These are phyloP conservation scores for Vireo griseus DNA, from an alignment of 2,797 vertebrate species.

Conservation along the genomic window DNA sequence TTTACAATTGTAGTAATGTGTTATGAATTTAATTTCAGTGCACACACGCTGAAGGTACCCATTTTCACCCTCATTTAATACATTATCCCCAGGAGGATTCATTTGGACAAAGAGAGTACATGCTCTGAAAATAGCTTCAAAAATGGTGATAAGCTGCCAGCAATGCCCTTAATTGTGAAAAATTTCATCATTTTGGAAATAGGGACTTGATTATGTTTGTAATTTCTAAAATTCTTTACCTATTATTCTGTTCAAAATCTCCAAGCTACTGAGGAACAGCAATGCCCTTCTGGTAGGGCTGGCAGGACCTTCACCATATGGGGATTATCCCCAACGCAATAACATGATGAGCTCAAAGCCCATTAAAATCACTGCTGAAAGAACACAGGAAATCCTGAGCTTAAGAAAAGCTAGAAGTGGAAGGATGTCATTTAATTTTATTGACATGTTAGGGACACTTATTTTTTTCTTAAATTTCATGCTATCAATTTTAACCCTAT, in stretches of 20 bases:
- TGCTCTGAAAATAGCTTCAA: background rate
- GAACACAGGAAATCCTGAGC: constrained; percentile 20
- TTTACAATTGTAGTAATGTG: background rate
- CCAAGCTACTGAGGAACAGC: background rate
- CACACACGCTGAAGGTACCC: background rate
- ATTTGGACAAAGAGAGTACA: background rate
- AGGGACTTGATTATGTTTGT: background rate
- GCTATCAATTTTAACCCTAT: background rate
- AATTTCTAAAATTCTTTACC: background rate
- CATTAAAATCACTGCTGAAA: constrained; percentile 11
- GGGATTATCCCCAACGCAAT: constrained; percentile 13
- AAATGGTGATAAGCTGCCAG: background rate
- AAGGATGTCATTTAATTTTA: background rate
- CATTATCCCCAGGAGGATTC: background rate
- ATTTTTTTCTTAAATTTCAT: background rate
- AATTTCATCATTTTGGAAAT: background rate
- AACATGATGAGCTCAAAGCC: constrained; percentile 1
- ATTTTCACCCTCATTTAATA: constrained; percentile 29
- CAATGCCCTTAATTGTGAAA: background rate
- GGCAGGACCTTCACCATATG: constrained; percentile 11
- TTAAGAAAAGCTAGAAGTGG: constrained; percentile 14
- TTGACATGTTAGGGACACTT: background rate
- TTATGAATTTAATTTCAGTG: background rate
- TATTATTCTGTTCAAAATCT: background rate
- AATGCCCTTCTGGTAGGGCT: background rate